These are phyloP conservation scores for Sturnus vulgaris DNA, from an alignment of 2,113 vertebrate species.

Conservation along the genomic window DNA sequence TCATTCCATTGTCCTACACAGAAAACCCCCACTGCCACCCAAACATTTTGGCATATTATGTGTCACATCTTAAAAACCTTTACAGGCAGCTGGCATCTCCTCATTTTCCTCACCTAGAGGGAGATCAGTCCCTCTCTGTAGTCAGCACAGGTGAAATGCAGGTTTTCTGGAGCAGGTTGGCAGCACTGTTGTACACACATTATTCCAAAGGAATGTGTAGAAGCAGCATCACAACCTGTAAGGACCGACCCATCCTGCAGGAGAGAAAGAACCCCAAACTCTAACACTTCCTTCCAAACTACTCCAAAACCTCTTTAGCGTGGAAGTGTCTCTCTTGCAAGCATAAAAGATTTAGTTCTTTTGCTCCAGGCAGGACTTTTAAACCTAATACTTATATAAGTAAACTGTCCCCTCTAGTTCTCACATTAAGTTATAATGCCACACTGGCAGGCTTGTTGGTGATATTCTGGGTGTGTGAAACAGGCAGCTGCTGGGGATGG, in stretches of 20 bases:
- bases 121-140: not conserved
- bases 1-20: not conserved
- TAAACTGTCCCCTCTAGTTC: not conserved
- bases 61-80: not conserved
- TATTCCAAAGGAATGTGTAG: not conserved
- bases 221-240: accelerated
- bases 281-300: not conserved
- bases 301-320: not conserved
- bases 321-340: not conserved
- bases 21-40: not conserved
- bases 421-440: not conserved
- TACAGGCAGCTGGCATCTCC: not conserved
- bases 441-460: not conserved
- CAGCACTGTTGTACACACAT: not conserved
- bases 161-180: not conserved
- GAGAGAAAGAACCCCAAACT: not conserved
- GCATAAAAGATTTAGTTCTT: not conserved
- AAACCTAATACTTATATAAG: not conserved
- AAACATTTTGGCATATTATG: not conserved
- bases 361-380: not conserved
- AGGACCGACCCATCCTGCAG: not conserved
- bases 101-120: not conserved
- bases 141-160: not conserved
- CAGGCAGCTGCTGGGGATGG: not conserved
- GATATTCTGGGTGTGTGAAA: not conserved